Evolutionary conservation across 2,888 invertebrate species (phyloP).

Genomic region (Stegophylla sp.): DNA sequence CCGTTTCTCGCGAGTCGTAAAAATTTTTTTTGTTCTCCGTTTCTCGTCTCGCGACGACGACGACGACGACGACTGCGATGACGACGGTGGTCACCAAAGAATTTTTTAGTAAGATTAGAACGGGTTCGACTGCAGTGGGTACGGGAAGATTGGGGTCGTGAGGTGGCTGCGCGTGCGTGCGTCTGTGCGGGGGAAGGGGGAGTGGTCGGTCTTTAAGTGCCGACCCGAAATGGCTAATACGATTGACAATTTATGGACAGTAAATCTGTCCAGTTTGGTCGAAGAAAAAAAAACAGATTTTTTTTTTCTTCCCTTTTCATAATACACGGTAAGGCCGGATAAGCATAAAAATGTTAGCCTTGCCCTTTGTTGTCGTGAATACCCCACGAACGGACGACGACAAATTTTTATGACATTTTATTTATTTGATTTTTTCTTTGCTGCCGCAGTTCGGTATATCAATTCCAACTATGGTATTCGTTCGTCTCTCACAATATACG

Average conservation of each 20-base stretch:
- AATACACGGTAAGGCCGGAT: not conserved
- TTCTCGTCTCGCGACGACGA: conserved; percentile 27
- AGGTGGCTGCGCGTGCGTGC: not conserved
- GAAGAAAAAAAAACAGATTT: conserved; percentile 10
- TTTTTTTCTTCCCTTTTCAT: conserved; percentile 22
- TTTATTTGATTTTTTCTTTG: conserved; percentile 23
- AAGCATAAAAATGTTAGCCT: conserved; percentile 32
- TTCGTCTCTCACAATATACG: conserved; percentile 14
- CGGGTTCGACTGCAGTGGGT: conserved; percentile 18
- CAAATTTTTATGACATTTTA: conserved; percentile 42
- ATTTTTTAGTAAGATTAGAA: conserved; percentile 45
- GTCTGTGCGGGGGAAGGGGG: not conserved
- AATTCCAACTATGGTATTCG: not conserved
- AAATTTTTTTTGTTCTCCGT: conserved; percentile 27
- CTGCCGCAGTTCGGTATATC: not conserved
- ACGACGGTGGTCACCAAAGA: conserved; percentile 22
- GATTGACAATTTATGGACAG: conserved; percentile 55
- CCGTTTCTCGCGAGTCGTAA: conserved; percentile 19
- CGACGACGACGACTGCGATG: no score
- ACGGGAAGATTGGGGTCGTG: no score
- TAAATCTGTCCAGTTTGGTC: conserved; percentile 53
- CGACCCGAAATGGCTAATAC: conserved; percentile 43
- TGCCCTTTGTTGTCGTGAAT: conserved; percentile 17
- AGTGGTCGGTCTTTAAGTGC: conserved; percentile 20
- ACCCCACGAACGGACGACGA: not conserved